Percentiles rank a stretch among this genome's conserved stretches.
phyloP scores from a whole-genome alignment of 2,113 vertebrate genomes.

The Phrynosoma platyrhinos region DNA sequence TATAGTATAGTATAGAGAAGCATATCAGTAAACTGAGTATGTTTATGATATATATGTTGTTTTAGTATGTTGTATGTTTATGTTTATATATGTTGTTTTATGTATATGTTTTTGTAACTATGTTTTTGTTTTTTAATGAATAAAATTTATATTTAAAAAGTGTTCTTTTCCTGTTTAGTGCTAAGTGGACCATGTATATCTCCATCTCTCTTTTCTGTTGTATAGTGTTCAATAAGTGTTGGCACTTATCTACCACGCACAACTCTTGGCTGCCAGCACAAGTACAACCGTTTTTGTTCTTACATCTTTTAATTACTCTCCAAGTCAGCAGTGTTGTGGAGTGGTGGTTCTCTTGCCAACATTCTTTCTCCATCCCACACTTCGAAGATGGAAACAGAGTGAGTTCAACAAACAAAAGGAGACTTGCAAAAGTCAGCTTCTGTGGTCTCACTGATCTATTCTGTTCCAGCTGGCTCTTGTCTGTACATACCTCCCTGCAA shows the following conservation, averaged over 20 bases:
- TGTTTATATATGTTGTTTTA: no score
- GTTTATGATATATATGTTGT: no score
- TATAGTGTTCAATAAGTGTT: background rate
- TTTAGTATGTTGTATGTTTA: no score
- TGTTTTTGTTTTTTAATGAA: no score
- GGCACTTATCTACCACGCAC: background rate
- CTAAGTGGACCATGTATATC: background rate
- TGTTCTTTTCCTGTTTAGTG: background rate
- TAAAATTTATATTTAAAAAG: no score
- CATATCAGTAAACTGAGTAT: no score
- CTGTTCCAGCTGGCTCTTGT: background rate
- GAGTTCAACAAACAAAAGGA: slow-evolving; percentile 8
- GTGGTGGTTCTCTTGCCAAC: background rate
- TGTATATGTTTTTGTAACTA: no score
- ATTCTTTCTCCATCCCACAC: slow-evolving; percentile 10
- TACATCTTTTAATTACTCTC: slow-evolving; percentile 11
- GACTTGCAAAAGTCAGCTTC: slow-evolving; percentile 4
- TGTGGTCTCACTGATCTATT: background rate
- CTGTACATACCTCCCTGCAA: background rate
- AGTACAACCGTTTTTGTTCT: slow-evolving; percentile 4
- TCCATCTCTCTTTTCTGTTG: background rate
- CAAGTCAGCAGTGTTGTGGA: background rate
- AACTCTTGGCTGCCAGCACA: background rate
- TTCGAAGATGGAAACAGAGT: background rate
- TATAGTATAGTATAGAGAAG: no score